Conservation (phyloP, 1,140 invertebrate genomes). For the Drosophila novamexicana region DNA sequence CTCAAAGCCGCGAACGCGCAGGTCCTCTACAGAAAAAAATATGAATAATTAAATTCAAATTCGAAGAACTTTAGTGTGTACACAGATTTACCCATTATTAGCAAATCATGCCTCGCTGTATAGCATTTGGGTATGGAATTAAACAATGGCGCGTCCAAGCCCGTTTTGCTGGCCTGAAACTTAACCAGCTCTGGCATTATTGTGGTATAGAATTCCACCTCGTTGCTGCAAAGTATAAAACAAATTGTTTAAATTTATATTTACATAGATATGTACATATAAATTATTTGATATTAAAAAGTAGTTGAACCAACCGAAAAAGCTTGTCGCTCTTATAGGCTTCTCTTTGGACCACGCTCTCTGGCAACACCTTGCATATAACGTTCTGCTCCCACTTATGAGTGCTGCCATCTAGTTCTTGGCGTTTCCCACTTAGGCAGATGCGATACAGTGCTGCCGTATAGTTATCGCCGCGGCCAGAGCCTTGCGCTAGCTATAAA, state of each 20-base stretch:
- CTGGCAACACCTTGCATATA: conserved; percentile 89
- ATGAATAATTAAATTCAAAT: background rate
- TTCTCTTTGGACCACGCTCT: conserved; percentile 87
- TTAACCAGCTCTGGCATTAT: conserved; percentile 87
- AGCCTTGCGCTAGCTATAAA: conserved; percentile 87
- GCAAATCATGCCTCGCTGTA: conserved; percentile 87
- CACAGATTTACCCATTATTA: conserved; percentile 86
- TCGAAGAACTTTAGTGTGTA: conserved; percentile 79
- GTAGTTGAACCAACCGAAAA: conserved; percentile 84
- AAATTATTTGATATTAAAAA: background rate
- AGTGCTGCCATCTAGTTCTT: conserved; percentile 75
- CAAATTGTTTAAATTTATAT: no score
- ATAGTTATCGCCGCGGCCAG: conserved; percentile 90
- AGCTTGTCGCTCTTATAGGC: conserved; percentile 89
- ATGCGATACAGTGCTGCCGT: conserved; percentile 90
- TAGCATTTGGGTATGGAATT: conserved; percentile 88
- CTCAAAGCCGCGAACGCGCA: conserved; percentile 86
- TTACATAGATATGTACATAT: no score
- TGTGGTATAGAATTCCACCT: conserved; percentile 89
- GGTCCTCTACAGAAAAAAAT: conserved; percentile 79
- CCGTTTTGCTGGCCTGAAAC: conserved; percentile 85
- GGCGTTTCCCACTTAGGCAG: conserved; percentile 86
- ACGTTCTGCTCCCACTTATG: conserved; percentile 86
- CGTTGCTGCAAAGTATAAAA: conserved; percentile 85
- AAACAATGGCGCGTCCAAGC: conserved; percentile 84